Base-by-base conservation (phyloP, 2,888 invertebrate genomes). In the Carpatolechia fugitivella region DNA sequence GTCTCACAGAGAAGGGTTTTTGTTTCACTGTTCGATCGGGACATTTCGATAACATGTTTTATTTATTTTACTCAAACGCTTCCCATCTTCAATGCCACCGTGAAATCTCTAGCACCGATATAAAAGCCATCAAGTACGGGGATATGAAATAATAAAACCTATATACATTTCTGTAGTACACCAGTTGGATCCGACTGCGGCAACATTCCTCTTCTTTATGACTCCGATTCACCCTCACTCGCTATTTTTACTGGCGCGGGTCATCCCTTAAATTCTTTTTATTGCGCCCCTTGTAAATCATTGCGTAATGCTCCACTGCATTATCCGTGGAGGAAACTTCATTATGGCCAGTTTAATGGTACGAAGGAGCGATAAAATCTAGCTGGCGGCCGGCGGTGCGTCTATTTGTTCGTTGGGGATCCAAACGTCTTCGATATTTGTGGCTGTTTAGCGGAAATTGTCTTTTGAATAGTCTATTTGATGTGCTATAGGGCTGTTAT, bases 221-320 rank as follows among this genome's bases (percentile, higher is more conserved):
- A 80, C 76, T 75, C 72, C 76, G 47, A 47, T 52, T 46, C 52
- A 66, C 67, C 66, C 69, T 70, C 72, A 52, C 55, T 41, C 59
- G 66, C 62, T 72, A 83, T 85, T 85, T 85, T 85, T 85, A 82
- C 83, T 73, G 74, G 68, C 69, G 66, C 70, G 78, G 89, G 83
- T 87, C 89, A 89, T 89, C 88, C 88, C 89, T 87, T 87, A 87
- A 87, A 89, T 88, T 88, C 86, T 88, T 89, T 89, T 89, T 89
- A 89, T 88, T 89, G 87, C 86, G 74, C 75, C 81, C 83, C 85
- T 85, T 84, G 87, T 89, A 90, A 89, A 90, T 90, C 89, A 90
- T 89, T 82, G 88, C 80, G 85, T 86, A 84, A 88, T 86, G 86
- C 89, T 77, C 76, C 78, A 85, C 84, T 88, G 87, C 86, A 89